Evolutionary conservation across 2,888 invertebrate species (phyloP), one percentile per base, ranked within the genome.

Genomic region (Polyommatus icarus): DNA sequence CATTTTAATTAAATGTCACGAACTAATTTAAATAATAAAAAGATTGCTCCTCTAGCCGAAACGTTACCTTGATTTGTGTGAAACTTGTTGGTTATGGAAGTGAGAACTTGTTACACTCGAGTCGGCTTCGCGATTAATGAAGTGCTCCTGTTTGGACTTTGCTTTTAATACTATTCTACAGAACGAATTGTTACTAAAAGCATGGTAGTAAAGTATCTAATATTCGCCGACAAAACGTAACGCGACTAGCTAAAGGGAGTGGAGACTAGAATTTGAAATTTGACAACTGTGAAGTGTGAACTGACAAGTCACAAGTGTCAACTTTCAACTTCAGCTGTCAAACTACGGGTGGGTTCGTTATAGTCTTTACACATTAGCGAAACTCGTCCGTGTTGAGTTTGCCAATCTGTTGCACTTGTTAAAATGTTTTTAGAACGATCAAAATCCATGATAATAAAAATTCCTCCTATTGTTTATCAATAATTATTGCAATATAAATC

Each of bases 51-150:
- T 29, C n/a, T 50, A 46, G 20, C 75, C 54, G 29, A 75, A 75
- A 29, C 29, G 54, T 75, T 75, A 75, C 75, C 75, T 75, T 75
- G 75, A 40, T 73, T 15, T 73, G 7, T 18, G 29, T 29, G 75
- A 54, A 75, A 50, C 75, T 75, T 75, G 54, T 50, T 75, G 75
- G 75, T 50, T 50, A 75, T 24, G 18, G 10, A 10, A 29, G 10
- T 75, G 12, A 54, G n/a, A 54, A 75, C 75, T 75, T 75, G 75
- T 54, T 75, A 29, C 20, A 54, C 75, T 24, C 29, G 29, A 29
- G 54, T 75, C 75, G 54, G 75, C 29, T 54, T 75, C 50, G 24
- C 75, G 29, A 18, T 20, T 24, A 75, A 75, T 75, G 75, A 29
- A 29, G 75, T 54, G 24, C 29, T 18, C 29, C 24, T 75, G 29